Conservation (phyloP, 1,140 invertebrate genomes). For the Mycetomoellerius zeteki region DNA sequence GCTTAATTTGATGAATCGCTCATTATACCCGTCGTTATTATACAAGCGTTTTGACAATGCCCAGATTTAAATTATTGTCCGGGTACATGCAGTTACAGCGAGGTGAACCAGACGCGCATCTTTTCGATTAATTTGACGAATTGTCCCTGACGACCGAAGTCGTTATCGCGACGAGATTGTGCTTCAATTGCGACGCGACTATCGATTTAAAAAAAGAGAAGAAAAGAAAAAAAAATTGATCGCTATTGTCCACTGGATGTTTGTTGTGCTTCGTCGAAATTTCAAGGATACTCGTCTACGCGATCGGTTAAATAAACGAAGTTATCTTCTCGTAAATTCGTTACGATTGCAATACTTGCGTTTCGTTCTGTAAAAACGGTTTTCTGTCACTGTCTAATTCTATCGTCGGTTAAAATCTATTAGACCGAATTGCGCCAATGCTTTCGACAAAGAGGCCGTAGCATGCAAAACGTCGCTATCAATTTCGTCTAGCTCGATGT, state of each 20-base stretch:
- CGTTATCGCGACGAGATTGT: constrained; percentile 50
- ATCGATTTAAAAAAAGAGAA: neutral
- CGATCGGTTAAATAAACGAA: constrained; percentile 44
- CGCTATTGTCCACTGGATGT: constrained; percentile 21
- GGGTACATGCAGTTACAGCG: neutral
- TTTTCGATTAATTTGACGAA: constrained; percentile 60
- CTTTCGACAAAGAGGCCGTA: constrained; percentile 32
- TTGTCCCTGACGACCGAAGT: constrained; percentile 34
- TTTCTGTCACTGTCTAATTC: constrained; percentile 47
- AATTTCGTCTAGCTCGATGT: constrained; percentile 22
- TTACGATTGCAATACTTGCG: constrained; percentile 22
- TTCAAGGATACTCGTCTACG: constrained; percentile 35
- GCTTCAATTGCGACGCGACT: constrained; percentile 30
- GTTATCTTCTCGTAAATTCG: constrained; percentile 42
- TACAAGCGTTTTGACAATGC: constrained; percentile 26
- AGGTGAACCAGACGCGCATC: neutral
- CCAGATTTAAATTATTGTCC: constrained; percentile 17
- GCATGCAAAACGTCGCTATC: constrained; percentile 12
- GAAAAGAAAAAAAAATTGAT: constrained; percentile 16
- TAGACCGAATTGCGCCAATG: constrained; percentile 26
- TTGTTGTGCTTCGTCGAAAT: constrained; percentile 34
- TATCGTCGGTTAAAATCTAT: constrained; percentile 42
- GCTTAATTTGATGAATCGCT: constrained; percentile 47
- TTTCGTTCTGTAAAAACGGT: constrained; percentile 4
- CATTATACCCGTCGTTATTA: constrained; percentile 36